These are phyloP conservation scores for Nasua narica DNA, from an alignment of 2,797 vertebrate species.

Conservation along the genomic window DNA sequence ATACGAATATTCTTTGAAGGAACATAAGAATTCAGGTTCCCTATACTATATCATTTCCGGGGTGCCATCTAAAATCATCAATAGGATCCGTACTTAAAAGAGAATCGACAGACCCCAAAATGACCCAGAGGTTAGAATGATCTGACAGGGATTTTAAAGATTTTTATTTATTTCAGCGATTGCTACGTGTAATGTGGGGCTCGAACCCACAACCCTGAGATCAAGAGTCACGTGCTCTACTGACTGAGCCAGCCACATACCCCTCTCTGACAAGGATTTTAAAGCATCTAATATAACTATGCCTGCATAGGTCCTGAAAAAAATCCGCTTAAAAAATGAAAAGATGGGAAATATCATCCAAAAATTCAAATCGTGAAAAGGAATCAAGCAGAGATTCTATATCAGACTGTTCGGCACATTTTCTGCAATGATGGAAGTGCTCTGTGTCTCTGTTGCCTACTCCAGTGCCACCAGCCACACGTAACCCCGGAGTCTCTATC, in stretches of 20 bases:
- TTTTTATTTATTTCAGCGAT: background rate
- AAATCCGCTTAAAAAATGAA: background rate
- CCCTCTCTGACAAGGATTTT: background rate
- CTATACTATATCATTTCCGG: background rate
- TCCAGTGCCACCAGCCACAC: background rate
- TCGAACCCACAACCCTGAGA: background rate
- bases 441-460: background rate
- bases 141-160: background rate
- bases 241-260: background rate
- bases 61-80: background rate
- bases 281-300: background rate
- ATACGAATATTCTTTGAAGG: background rate
- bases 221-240: background rate
- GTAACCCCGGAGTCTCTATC: background rate
- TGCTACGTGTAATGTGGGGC: background rate
- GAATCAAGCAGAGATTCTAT: background rate
- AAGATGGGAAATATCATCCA: background rate
- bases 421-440: background rate
- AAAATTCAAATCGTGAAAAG: background rate
- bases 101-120: background rate
- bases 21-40: background rate
- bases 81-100: background rate
- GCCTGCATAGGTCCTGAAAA: background rate
- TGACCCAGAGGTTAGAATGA: background rate
- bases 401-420: background rate